Evolutionary conservation across 2,797 vertebrate genomes (phyloP), one percentile per base, ranked within the genome.

Genomic region (Ptychadena robeensis): DNA sequence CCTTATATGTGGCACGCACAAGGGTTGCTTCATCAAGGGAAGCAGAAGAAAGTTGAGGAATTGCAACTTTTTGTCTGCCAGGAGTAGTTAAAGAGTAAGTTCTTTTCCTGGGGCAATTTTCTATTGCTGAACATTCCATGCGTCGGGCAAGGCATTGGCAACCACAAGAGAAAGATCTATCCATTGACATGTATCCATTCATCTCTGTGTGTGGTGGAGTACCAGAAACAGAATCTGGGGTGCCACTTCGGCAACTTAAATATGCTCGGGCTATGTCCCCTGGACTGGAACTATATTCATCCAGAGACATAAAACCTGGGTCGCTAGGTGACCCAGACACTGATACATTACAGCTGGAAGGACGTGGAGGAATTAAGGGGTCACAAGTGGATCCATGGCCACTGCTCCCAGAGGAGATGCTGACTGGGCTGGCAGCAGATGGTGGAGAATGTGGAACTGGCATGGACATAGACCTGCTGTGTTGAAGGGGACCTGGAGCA

Each of bases 21-120:
- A 99, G 93, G 0, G 96, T 98, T 87, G 97, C 96, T 80, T 99
- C 98, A 44, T 99, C 97, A 88, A 99, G 92, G 2, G 98, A 99
- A 73, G 96, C 96, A 6, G 96, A 97, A 2, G 98, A 98, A 25
- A 97, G 93, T 72, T 96, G 96, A 30, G 95, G 94, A 1, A 95
- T 94, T 25, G 93, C 92, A 0, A 93, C 91, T 87, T 96, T 94
- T 90, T 96, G 96, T 79, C 96, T 94, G 71, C 94, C 94, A 40
- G 97, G 96, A 0, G 96, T 96, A 32, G 96, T 98, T 79, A 98
- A 90, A 1, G 97, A 98, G 86, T 96, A 97, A 0, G 98, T 98
- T 84, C 97, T 94, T 89, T 96, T 98, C 27, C 97, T 89, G 87
- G 95, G 95, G 59, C 90, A 94, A 85, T 95, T 92, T 72, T 97